Evolutionary conservation across 2,797 vertebrate species (phyloP), one percentile per base, ranked within the genome.

Genomic region (Scomberomorus guttatus): DNA sequence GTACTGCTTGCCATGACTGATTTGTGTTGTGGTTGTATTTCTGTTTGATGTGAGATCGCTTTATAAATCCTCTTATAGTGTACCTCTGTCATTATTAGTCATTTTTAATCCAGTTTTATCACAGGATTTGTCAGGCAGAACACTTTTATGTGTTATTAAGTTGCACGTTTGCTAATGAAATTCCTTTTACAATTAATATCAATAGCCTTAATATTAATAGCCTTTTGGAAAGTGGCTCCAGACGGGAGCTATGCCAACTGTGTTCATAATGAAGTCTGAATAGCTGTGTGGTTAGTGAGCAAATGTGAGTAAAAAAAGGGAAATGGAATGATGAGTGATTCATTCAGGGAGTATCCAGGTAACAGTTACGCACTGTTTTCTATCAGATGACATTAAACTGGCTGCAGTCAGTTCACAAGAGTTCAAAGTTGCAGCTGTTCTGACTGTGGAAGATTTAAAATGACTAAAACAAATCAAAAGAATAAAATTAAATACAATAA

Each of bases 141-240:
- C 13, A 14, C 17, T 59, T 74, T 58, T 12, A 57, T 69, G 46
- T 51, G 75, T 72, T 82, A 80, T 79, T 75, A 63, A 77, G 64
- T 78, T 42, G 48, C n/a, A 74, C 24, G 24, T 74, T 32, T 70
- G 10, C 79, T 39, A 46, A 58, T 51, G 61, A 52, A 60, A 12
- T 42, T 66, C 10, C 24, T 58, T 34, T 54, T 73, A 0, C 25
- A 42, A 56, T 59, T 72, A 54, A 51, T 32, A 39, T n/a, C n/a
- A n/a, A n/a, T n/a, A n/a, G n/a, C n/a, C n/a, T n/a, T n/a, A n/a
- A n/a, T n/a, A n/a, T n/a, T n/a, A n/a, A n/a, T n/a, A n/a, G n/a
- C n/a, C 8, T 13, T 58, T 50, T 70, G 29, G 60, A 52, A 27
- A 51, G 29, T 7, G 14, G 6, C 4, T 39, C n/a, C 13, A 2